Conservation (phyloP, 2,888 invertebrate species). For the Rhodophaea formosa region DNA sequence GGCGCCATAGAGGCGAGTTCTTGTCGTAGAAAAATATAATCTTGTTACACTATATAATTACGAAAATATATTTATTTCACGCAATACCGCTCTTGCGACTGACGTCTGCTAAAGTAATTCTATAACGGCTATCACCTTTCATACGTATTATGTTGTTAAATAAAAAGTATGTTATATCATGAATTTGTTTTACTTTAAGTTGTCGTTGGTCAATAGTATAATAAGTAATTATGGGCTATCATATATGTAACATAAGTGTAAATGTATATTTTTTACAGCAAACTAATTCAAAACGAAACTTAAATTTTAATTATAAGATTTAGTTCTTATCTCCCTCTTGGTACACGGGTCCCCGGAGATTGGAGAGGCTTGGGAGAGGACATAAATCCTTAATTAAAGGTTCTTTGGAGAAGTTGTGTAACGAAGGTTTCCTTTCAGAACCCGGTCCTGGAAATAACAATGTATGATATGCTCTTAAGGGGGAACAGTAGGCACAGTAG, state of each 20-base stretch:
- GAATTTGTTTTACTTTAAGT: neutral
- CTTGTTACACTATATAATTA: neutral
- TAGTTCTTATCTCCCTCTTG: too few relatives aligned
- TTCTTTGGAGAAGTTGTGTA: too few relatives aligned
- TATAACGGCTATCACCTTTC: neutral
- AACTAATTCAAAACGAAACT: neutral
- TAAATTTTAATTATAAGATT: too few relatives aligned
- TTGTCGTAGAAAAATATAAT: neutral
- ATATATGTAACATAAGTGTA: neutral
- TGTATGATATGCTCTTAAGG: too few relatives aligned
- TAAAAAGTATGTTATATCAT: neutral
- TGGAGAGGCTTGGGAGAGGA: too few relatives aligned
- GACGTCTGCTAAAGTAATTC: neutral
- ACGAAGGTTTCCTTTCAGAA: too few relatives aligned
- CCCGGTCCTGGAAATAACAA: too few relatives aligned
- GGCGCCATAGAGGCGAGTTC: neutral
- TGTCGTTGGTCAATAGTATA: neutral
- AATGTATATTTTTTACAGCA: neutral
- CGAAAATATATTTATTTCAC: slow-evolving; percentile 2
- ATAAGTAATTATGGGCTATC: neutral
- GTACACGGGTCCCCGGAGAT: too few relatives aligned
- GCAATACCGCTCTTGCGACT: neutral
- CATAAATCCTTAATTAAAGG: too few relatives aligned
- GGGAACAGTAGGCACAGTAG: too few relatives aligned
- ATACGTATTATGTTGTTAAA: neutral